phyloP scores from a whole-genome alignment of 2,113 vertebrate species.

The Eclectus roratus region DNA sequence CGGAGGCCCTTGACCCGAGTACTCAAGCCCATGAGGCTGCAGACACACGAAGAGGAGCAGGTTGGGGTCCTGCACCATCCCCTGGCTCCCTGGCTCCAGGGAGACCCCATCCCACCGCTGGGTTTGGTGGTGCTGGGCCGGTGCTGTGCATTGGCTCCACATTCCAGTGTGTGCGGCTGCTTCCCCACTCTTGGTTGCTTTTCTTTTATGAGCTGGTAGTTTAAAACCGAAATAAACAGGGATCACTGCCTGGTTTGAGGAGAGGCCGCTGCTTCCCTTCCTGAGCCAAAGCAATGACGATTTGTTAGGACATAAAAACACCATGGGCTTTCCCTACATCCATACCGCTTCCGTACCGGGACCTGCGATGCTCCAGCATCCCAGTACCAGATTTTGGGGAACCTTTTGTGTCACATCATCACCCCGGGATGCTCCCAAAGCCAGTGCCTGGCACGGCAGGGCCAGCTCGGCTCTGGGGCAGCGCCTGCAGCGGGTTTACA shows the following conservation, averaged over 20 bases:
- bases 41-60: neutral
- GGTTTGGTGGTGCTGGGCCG: accelerated
- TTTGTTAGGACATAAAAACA: neutral
- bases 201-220: neutral
- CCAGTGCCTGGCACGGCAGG: accelerated
- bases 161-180: accelerated
- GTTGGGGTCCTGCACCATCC: neutral
- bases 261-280: neutral
- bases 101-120: neutral
- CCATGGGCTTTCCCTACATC: neutral
- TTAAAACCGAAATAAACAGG: neutral
- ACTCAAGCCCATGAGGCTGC: neutral
- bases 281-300: neutral
- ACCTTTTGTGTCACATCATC: neutral
- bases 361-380: neutral
- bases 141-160: accelerated
- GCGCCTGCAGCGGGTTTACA: neutral
- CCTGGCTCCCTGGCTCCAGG: neutral
- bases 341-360: accelerated
- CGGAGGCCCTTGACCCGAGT: neutral
- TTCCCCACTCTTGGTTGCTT: neutral
- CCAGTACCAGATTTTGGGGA: neutral
- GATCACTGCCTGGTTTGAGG: neutral
- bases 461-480: neutral
- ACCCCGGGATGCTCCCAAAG: no score